Evolutionary conservation across 2,888 invertebrate genomes (phyloP).

Genomic region (Tholera decimalis): DNA sequence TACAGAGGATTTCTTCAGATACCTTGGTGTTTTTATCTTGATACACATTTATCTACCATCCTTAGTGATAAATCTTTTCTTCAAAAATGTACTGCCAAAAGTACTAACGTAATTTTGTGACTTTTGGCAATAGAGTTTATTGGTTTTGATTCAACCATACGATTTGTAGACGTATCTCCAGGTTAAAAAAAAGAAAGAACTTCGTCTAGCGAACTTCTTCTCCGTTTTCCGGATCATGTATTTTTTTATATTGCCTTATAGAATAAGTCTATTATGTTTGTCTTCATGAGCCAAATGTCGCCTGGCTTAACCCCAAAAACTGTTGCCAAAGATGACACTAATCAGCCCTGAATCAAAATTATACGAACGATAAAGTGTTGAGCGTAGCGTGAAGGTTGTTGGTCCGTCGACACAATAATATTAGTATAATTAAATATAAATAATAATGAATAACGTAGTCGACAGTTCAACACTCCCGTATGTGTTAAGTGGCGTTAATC

Average conservation of each 20-base stretch:
- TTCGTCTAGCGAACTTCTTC: neutral
- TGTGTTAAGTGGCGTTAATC: slow-evolving; percentile 30
- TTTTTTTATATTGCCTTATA: neutral
- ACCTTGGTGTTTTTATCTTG: too few relatives aligned
- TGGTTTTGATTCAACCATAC: too few relatives aligned
- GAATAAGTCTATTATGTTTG: neutral
- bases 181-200: too few relatives aligned
- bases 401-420: slow-evolving; percentile 44
- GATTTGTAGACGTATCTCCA: too few relatives aligned
- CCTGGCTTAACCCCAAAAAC: slow-evolving; percentile 40
- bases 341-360: slow-evolving; percentile 33
- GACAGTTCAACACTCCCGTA: slow-evolving; percentile 54
- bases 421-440: slow-evolving; percentile 44
- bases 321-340: slow-evolving; percentile 36
- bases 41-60: slow-evolving; percentile 17
- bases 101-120: too few relatives aligned
- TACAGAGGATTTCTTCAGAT: slow-evolving; percentile 17
- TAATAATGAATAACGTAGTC: slow-evolving; percentile 29
- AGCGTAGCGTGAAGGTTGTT: slow-evolving; percentile 28
- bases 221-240: neutral
- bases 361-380: slow-evolving; percentile 32
- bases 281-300: slow-evolving; percentile 32
- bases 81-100: neutral
- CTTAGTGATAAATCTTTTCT: neutral
- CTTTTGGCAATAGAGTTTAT: too few relatives aligned